Evolutionary conservation across 2,113 vertebrate genomes (phyloP), one percentile per base, ranked within the genome.

Genomic region (Asarcornis scutulata): DNA sequence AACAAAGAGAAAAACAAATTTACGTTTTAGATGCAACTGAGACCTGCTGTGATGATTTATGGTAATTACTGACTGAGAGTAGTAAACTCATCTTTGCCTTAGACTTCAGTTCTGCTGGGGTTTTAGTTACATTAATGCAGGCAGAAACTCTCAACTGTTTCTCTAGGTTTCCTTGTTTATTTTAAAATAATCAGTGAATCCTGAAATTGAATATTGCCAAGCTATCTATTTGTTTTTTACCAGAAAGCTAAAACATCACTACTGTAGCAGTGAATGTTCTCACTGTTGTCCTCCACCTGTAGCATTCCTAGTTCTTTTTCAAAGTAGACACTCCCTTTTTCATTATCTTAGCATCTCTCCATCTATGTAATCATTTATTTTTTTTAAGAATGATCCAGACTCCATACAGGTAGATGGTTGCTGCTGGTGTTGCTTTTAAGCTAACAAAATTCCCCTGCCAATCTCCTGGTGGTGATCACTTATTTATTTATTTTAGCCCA

Each of bases 341-440:
- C 38, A n/a, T 75, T 92, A 84, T 87, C 84, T 74, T 94, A 84
- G 83, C 42, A 75, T 89, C 71, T 79, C 66, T 79, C 67, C 75
- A 38, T 36, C 26, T 77, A 8, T 88, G 93, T 83, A 21, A 88
- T 91, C 60, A 48, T n/a, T 56, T 72, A 67, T 71, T 74, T 73
- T 76, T 29, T 86, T 55, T 88, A 42, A 59, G 16, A 48, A 10
- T 31, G 60, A 94, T 90, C 79, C 88, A 86, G 76, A 56, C 32
- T 84, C 34, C 23, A 25, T 78, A 40, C 36, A 94, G 75, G 62
- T 56, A 55, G 25, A 64, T 78, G 26, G 31, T 62, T 95, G 89
- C 93, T 89, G 62, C 53, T 86, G 50, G 64, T 86, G 82, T 50
- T 69, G 36, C 75, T 95, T 95, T 90, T 78, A 86, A 90, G 42